A percentile compares a stretch with the other conserved stretches of the same genome.
Evolutionary conservation across 2,797 vertebrate genomes (phyloP).

Genomic region (Streptopelia turtur): DNA sequence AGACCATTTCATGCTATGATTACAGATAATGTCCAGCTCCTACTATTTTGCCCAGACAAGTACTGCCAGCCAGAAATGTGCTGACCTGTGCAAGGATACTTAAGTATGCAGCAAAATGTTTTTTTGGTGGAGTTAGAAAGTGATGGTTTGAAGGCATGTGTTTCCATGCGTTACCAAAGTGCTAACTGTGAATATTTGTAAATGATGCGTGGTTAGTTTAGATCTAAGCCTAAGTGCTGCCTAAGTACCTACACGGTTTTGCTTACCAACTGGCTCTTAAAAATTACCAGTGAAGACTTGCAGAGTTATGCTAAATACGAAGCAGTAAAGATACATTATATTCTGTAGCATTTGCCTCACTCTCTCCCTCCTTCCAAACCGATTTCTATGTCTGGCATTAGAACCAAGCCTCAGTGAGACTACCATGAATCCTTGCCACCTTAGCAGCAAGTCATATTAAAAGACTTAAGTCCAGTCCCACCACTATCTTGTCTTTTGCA

Average conservation of each 20-base stretch:
- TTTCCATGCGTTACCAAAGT: constrained; percentile 24
- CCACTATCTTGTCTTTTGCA: background rate
- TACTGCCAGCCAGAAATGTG: constrained; percentile 13
- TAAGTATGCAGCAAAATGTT: constrained; percentile 38
- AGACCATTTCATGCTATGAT: background rate
- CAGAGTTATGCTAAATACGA: background rate
- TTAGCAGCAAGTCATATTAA: background rate
- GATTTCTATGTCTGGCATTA: background rate
- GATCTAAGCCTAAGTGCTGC: constrained; percentile 20
- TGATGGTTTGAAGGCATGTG: background rate
- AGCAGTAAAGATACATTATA: background rate
- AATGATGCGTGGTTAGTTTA: constrained; percentile 37
- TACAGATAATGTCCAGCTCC: background rate
- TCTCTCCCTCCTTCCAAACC: background rate
- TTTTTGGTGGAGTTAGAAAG: background rate
- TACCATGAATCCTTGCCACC: background rate
- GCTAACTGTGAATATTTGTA: constrained; percentile 36
- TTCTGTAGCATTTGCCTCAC: background rate
- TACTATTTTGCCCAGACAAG: background rate
- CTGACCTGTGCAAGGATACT: constrained; percentile 57
- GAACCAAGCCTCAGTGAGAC: background rate
- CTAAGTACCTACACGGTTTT: constrained; percentile 17
- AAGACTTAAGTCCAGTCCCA: background rate
- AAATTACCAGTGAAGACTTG: background rate
- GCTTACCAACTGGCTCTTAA: constrained; percentile 18